These are phyloP conservation scores for Tipula vernalis DNA, from an alignment of 2,888 invertebrate genomes.

Conservation along the genomic window DNA sequence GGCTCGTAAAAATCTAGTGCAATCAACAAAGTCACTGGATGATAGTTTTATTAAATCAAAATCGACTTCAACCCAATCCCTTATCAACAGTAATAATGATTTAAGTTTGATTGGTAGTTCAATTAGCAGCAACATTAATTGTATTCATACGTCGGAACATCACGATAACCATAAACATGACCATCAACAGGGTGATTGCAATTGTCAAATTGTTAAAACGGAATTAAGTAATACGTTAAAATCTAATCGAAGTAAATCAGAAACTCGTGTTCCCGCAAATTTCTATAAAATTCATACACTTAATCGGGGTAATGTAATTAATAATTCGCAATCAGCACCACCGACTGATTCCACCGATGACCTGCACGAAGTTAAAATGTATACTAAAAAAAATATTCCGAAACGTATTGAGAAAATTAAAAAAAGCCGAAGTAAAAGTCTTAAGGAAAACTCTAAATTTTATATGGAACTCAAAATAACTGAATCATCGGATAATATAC, in stretches of 20 bases:
- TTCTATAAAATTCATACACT: neutral
- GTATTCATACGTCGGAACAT: neutral
- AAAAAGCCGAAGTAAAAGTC: constrained; percentile 47
- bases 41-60: neutral
- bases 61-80: neutral
- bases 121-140: neutral
- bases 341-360: constrained; percentile 16
- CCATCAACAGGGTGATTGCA: constrained; percentile 12
- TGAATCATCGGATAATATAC: constrained; percentile 48
- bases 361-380: constrained; percentile 44
- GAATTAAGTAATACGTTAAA: constrained; percentile 14
- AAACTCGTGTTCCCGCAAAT: constrained; percentile 27
- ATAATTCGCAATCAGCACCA: neutral
- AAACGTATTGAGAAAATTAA: constrained; percentile 59
- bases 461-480: constrained; percentile 54
- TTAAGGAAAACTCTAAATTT: constrained; percentile 49
- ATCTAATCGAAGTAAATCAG: constrained; percentile 30
- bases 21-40: neutral
- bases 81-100: neutral
- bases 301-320: neutral
- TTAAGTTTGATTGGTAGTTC: neutral
- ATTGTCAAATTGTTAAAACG: constrained; percentile 14
- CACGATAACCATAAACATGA: constrained; percentile 11
- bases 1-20: constrained; percentile 26
- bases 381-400: constrained; percentile 54